These are phyloP conservation scores for Stegodyphus mimosarum DNA, from an alignment of 1,140 invertebrate species.

Conservation along the genomic window DNA sequence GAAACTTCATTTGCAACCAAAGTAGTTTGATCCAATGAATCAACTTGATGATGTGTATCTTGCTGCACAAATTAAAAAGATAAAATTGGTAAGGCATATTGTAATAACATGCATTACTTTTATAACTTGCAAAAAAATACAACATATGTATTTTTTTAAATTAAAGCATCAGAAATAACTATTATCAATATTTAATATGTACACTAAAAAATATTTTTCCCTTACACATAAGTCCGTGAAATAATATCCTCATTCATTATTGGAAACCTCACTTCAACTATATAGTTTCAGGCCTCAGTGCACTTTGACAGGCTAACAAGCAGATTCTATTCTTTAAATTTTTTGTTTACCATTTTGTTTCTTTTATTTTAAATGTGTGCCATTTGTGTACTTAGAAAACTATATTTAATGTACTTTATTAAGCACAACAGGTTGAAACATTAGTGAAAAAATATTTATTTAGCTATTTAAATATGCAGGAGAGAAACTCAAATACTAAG, in stretches of 20 bases:
- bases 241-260: background rate
- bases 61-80: conserved; percentile 14
- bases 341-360: no score
- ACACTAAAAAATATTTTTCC: background rate
- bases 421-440: no score
- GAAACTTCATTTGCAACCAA: conserved; percentile 56
- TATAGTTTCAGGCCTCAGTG: no score
- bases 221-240: background rate
- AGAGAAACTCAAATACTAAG: no score
- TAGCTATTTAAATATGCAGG: no score
- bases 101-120: background rate
- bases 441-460: no score
- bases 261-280: no score
- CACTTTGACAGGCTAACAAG: no score
- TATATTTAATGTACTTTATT: no score
- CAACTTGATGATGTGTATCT: conserved; percentile 39
- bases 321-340: no score
- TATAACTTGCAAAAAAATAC: background rate
- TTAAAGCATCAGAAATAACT: background rate
- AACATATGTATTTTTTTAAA: background rate
- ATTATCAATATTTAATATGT: background rate
- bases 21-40: conserved; percentile 42
- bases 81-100: background rate
- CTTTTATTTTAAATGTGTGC: no score
- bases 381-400: no score